Evolutionary conservation across 2,113 vertebrate genomes (phyloP).

Genomic region (Colistium nudipinnis): DNA sequence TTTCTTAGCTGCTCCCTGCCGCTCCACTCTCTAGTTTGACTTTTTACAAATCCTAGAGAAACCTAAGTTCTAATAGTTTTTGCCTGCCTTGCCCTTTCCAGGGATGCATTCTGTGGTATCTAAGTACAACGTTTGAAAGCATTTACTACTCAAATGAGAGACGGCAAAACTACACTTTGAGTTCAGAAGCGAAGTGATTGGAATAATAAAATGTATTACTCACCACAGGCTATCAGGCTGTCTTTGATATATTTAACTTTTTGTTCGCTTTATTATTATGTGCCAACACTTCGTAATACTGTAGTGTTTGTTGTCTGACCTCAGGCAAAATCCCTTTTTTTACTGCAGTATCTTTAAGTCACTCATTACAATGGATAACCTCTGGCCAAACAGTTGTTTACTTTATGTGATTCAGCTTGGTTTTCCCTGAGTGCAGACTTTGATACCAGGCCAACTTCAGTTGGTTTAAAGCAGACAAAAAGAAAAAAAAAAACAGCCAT

Average conservation of each 20-base stretch:
- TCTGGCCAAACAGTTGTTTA: conserved; percentile 47
- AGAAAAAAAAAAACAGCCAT: conserved; percentile 37
- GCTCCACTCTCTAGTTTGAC: conserved; percentile 45
- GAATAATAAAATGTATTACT: no score
- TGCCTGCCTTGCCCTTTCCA: conserved; percentile 56
- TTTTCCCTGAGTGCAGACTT: conserved; percentile 59
- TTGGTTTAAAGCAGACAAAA: conserved; percentile 54
- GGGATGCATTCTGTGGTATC: conserved; percentile 36
- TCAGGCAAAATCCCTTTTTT: conserved; percentile 34
- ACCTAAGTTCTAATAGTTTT: conserved; percentile 45
- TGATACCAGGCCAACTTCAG: conserved; percentile 71
- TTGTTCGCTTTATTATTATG: background rate
- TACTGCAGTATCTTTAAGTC: conserved; percentile 10
- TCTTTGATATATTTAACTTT: no score
- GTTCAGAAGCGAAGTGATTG: no score
- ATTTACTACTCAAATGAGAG: no score
- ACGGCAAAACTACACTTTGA: no score
- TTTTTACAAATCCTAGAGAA: conserved; percentile 56
- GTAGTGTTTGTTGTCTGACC: conserved; percentile 23
- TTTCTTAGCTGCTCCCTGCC: conserved; percentile 49
- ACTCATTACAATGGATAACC: conserved; percentile 18
- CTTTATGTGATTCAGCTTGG: conserved; percentile 43
- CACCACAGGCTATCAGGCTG: no score
- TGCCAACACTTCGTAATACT: conserved; percentile 1
- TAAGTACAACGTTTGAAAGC: conserved; percentile 18